Percentiles rank a stretch among this genome's conserved stretches.
Evolutionary conservation across 2,888 invertebrate genomes (phyloP).

Genomic region (Disparrhopalites patrizii): DNA sequence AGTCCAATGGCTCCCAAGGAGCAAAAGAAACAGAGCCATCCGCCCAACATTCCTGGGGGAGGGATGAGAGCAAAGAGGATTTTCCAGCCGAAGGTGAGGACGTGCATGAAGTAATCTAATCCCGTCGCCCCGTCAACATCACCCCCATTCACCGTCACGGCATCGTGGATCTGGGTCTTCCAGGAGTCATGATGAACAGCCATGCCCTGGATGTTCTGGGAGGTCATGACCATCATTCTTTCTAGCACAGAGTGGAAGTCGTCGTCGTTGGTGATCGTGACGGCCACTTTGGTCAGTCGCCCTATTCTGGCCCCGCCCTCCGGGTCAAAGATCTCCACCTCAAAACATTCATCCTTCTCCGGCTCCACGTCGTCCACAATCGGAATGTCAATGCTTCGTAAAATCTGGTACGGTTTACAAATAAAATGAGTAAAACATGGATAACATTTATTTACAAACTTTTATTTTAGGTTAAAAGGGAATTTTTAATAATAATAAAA

Average conservation of each 20-base stretch:
- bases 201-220: conserved; percentile 56
- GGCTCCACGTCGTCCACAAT: conserved; percentile 59
- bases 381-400: conserved; percentile 56
- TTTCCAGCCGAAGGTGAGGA: conserved; percentile 59
- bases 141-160: conserved; percentile 60
- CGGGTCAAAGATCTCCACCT: conserved; percentile 55
- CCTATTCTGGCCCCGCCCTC: conserved; percentile 55
- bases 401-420: conserved; percentile 52
- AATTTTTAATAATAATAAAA: background rate
- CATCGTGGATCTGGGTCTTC: conserved; percentile 56
- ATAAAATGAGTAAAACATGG: too few species aligned
- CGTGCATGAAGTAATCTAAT: conserved; percentile 58
- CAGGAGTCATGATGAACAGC: conserved; percentile 56
- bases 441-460: too few species aligned
- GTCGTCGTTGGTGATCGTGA: conserved; percentile 59
- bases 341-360: conserved; percentile 61
- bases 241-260: conserved; percentile 58
- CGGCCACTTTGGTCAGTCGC: conserved; percentile 52
- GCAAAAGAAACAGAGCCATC: conserved; percentile 58
- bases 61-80: conserved; percentile 51
- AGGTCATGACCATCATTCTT: conserved; percentile 56
- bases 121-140: conserved; percentile 56
- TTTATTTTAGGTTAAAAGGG: too few species aligned
- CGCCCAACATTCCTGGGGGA: conserved; percentile 57
- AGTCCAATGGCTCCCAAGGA: conserved; percentile 58